Conservation (phyloP, 1,140 invertebrate genomes). For the Drosophila tani region DNA sequence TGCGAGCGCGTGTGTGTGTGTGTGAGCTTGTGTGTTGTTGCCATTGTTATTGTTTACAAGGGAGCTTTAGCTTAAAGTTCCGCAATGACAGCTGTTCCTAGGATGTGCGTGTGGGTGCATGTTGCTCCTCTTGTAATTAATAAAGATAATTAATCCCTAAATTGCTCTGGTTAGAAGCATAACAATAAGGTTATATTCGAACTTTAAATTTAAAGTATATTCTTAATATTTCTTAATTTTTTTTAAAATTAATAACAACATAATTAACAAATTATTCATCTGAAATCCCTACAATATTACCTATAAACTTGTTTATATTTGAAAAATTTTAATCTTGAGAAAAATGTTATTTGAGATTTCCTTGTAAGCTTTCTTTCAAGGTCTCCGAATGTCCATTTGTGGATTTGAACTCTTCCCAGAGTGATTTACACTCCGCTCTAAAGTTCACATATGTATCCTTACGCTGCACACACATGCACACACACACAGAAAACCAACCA, state of each 20-base stretch:
- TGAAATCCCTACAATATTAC: too few relatives aligned
- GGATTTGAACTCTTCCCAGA: neutral
- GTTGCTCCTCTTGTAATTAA: slow-evolving; percentile 7
- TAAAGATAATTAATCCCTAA: too few relatives aligned
- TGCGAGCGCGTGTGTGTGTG: slow-evolving; percentile 4
- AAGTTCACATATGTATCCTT: slow-evolving; percentile 1
- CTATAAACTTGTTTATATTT: too few relatives aligned
- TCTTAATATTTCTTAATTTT: too few relatives aligned
- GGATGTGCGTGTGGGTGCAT: neutral
- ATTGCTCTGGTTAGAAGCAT: neutral
- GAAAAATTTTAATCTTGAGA: too few relatives aligned
- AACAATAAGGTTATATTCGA: too few relatives aligned
- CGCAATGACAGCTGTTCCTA: slow-evolving; percentile 18
- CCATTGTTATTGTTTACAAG: slow-evolving; percentile 18
- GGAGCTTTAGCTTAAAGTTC: slow-evolving; percentile 27
- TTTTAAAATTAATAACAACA: too few relatives aligned
- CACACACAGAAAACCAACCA: neutral
- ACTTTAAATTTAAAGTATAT: too few relatives aligned
- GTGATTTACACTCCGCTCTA: neutral
- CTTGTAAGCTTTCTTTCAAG: neutral
- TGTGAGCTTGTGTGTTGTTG: neutral
- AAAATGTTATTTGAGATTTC: too few relatives aligned
- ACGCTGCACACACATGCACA: neutral
- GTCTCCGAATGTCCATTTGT: neutral
- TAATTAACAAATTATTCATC: too few relatives aligned